A percentile compares a stretch with the other conserved stretches of the same genome.
These are phyloP conservation scores for Callipepla squamata DNA, from an alignment of 2,113 vertebrate genomes.

Conservation along the genomic window DNA sequence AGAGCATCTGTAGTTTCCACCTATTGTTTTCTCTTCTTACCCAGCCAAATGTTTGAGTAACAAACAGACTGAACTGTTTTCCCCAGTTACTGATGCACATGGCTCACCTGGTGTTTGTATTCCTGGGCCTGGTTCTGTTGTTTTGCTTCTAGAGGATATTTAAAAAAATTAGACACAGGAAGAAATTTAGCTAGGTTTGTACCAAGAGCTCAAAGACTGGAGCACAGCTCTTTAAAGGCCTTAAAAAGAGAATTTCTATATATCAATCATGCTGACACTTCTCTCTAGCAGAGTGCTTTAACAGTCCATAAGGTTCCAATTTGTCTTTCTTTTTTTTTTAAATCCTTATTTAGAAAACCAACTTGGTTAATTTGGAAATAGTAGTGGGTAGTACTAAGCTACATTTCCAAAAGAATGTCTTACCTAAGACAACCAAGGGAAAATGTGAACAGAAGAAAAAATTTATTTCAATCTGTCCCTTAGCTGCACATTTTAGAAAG, in stretches of 20 bases:
- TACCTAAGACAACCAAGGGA: slow-evolving; percentile 10
- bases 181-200: slow-evolving; percentile 52
- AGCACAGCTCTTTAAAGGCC: slow-evolving; percentile 62
- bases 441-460: slow-evolving; percentile 5
- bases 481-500: not conserved
- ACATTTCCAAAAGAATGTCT: slow-evolving; percentile 19
- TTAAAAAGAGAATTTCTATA: slow-evolving; percentile 60
- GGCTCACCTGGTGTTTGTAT: slow-evolving; percentile 25
- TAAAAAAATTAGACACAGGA: slow-evolving; percentile 60
- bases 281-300: slow-evolving; percentile 58
- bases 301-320: slow-evolving; percentile 72
- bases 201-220: slow-evolving; percentile 51
- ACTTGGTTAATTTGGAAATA: slow-evolving; percentile 34
- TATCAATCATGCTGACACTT: slow-evolving; percentile 71
- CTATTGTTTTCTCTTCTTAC: not conserved
- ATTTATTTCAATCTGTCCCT: not conserved
- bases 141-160: slow-evolving; percentile 22
- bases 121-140: not conserved
- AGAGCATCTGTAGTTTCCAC: not conserved
- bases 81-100: not conserved
- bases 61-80: not conserved
- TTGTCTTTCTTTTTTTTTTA: slow-evolving; percentile 12
- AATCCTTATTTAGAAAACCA: slow-evolving; percentile 43
- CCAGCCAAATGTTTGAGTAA: not conserved
- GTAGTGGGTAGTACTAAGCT: slow-evolving; percentile 4